Percentiles rank a stretch among this genome's conserved stretches.
These are phyloP conservation scores for Eristalis tenax DNA, from an alignment of 2,888 invertebrate species.

Conservation along the genomic window DNA sequence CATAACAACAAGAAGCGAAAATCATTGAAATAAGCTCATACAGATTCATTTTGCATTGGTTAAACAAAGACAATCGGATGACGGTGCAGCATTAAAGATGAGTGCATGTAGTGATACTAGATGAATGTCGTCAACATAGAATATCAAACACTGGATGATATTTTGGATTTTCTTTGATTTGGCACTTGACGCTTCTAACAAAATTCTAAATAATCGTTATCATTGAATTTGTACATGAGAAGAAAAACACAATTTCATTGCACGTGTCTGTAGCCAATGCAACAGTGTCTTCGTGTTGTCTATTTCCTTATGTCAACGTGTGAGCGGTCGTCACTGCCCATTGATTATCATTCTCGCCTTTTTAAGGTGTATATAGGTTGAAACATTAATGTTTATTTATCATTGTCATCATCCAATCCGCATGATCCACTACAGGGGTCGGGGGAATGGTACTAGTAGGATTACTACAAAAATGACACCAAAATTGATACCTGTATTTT, in stretches of 20 bases:
- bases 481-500: too few species aligned
- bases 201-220: neutral
- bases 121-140: neutral
- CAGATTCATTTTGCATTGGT: conserved; percentile 1
- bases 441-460: too few species aligned
- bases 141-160: neutral
- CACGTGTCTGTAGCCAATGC: neutral
- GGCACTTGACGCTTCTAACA: neutral
- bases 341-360: neutral
- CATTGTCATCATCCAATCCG: too few species aligned
- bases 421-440: too few species aligned
- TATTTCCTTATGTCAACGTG: neutral
- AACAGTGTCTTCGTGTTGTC: neutral
- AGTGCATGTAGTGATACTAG: conserved; percentile 27
- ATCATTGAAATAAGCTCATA: neutral
- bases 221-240: neutral
- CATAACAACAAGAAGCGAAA: neutral
- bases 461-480: too few species aligned
- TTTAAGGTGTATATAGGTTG: neutral
- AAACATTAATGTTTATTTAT: neutral
- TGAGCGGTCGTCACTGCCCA: neutral
- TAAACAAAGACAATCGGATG: neutral
- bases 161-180: neutral
- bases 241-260: neutral
- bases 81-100: conserved; percentile 11